Evolutionary conservation across 2,113 vertebrate genomes (phyloP), one percentile per base, ranked within the genome.

Genomic region (Tapirus terrestris): DNA sequence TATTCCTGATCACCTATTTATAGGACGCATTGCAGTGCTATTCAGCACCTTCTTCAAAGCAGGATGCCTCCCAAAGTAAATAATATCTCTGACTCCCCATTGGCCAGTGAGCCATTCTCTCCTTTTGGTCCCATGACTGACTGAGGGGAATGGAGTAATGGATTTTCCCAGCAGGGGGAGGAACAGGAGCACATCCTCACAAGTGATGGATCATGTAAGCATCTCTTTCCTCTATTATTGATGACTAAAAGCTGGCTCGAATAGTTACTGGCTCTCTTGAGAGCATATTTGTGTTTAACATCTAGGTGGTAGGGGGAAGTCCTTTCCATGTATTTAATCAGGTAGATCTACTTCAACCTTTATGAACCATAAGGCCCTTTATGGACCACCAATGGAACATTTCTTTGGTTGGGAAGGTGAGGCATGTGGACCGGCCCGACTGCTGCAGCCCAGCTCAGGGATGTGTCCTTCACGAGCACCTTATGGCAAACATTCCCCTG

Each of bases 1-100:
- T 96, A 87, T 84, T 92, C 20, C 70, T 85, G n/a, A 33, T 81
- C 14, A 75, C 7, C 43, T 80, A 1, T 83, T 72, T 58, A 31
- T 43, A 86, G 86, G 33, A 83, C 11, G 4, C 20, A 60, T 53
- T 33, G 29, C 33, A 97, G 0, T 95, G n/a, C 65, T 63, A 39
- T 58, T 94, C 45, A 84, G n/a, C 20, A 88, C 51, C 20, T 89
- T 96, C 65, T 48, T 93, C n/a, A 94, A 80, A 68, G 63, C 23
- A 58, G 9, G 63, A 80, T 90, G 29, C 20, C 45, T 48, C 53
- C 80, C 75, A 53, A 11, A 23, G 27, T 33, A 45, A 79, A 27
- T 75, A 21, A 16, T 67, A 60, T 39, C 43, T 77, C 56, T 80
- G 53, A 51, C 31, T 17, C 36, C 58, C n/a, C 4, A 2, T 6